Conservation (phyloP, 2,888 invertebrate species). For the Pheosia gnoma region DNA sequence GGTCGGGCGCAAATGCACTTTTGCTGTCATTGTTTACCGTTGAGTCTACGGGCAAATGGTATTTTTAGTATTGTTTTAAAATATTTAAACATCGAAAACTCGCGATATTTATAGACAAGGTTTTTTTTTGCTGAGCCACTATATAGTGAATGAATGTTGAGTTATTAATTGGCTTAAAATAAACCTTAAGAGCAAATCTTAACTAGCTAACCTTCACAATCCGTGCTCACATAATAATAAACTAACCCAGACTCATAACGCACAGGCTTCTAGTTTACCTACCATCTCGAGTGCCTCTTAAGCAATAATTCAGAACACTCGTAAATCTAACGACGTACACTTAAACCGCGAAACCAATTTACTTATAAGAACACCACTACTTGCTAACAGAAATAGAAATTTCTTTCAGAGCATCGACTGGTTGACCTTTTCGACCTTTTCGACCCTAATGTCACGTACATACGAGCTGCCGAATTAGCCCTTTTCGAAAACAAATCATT, state of each 20-base stretch:
- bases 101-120: neutral
- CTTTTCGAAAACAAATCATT: neutral
- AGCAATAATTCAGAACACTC: slow-evolving; percentile 1
- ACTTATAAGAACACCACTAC: slow-evolving; percentile 2
- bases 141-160: no score
- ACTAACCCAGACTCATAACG: neutral
- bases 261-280: neutral
- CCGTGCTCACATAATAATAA: neutral
- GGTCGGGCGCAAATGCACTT: slow-evolving; percentile 51
- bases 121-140: no score
- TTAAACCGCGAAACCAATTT: slow-evolving; percentile 5
- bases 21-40: slow-evolving; percentile 50
- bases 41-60: slow-evolving; percentile 25
- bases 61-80: slow-evolving; percentile 1
- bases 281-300: neutral
- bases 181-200: neutral
- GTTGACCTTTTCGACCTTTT: slow-evolving; percentile 17
- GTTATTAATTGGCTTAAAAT: neutral
- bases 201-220: neutral
- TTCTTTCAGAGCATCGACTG: slow-evolving; percentile 13
- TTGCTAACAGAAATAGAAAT: slow-evolving; percentile 10
- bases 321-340: slow-evolving; percentile 1
- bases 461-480: slow-evolving; percentile 14
- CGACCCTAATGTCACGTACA: slow-evolving; percentile 19
- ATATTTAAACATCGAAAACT: slow-evolving; percentile 1